Base-by-base conservation (phyloP, 1,140 invertebrate species). In the Magallana ariakensis region DNA sequence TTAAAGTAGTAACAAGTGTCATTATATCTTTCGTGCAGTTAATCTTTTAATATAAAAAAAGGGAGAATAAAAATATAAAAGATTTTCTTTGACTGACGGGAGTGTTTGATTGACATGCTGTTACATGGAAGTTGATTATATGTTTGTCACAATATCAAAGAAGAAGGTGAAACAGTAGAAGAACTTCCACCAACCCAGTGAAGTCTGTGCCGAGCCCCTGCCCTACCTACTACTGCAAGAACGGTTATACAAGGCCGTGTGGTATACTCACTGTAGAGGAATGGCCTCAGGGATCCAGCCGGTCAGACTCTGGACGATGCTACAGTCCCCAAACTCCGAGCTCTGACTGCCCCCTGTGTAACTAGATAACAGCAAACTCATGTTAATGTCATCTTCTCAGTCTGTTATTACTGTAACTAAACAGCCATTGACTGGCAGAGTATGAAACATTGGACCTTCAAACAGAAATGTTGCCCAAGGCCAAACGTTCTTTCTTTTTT, bases 251-350 rank as follows among this genome's bases (percentile, higher is more conserved):
- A 26, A 11, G 66, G 22, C 13, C 4, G 19, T 22, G 15, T 10
- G 33, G 19, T 8, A 4, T 70, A 93, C 94, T 92, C 90, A 95
- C 94, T 93, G 92, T 16, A 95, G 85, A 4, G 94, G 94, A n/a
- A 94, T 94, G 33, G 93, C 89, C 83, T 95, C 94, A 22, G 95
- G 95, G 16, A 95, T 86, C 94, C 94, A 95, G 46, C 94, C 94
- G 11, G 93, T 95, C 83, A 95, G 88, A 86, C 91, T 93, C 19
- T 94, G 94, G 22, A 95, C 91, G n/a, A 93, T 89, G 86, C 92
- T 94, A 57, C 92, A 92, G 86, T 95, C 94, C 15, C 94, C 94
- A 92, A 94, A 94, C 89, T 95, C 94, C 86, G 91, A 91, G 75
- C 90, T 92, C 19, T 85, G 89, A 54, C 89, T 94, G 16, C 93